These are phyloP conservation scores for Rhinichthys osculus DNA, from an alignment of 2,797 vertebrate genomes.

Conservation along the genomic window DNA sequence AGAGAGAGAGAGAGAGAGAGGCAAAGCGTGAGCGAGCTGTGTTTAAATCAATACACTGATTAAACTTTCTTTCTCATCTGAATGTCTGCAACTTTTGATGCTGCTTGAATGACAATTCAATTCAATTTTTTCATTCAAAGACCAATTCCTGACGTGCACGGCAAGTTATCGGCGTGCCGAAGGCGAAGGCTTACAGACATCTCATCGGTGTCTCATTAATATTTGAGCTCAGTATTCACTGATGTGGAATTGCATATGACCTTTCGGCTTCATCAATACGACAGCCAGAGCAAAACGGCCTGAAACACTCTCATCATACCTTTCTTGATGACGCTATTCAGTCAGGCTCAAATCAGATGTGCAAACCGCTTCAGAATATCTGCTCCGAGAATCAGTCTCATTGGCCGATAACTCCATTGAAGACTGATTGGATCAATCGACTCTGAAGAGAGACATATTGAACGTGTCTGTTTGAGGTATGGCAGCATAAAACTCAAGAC, in stretches of 20 bases:
- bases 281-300: not conserved
- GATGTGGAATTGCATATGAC: slow-evolving; percentile 29
- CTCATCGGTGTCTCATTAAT: slow-evolving; percentile 5
- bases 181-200: slow-evolving; percentile 7
- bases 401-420: not conserved
- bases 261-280: not conserved
- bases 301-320: not conserved
- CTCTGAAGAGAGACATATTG: not conserved
- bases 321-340: not conserved
- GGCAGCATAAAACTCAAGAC: not conserved
- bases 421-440: not conserved
- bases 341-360: not conserved
- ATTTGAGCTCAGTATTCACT: slow-evolving; percentile 12
- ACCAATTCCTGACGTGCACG: not conserved
- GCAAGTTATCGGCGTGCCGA: not conserved
- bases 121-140: slow-evolving; percentile 37
- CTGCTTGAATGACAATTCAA: slow-evolving; percentile 26
- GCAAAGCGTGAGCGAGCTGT: not conserved
- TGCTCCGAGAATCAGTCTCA: not conserved
- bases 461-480: not conserved
- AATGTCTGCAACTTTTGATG: slow-evolving; percentile 17
- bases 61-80: slow-evolving; percentile 26
- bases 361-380: not conserved
- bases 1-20: not conserved
- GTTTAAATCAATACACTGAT: slow-evolving; percentile 28